A percentile compares a stretch with the other conserved stretches of the same genome.
phyloP scores from a whole-genome alignment of 2,888 invertebrate species.

The Leptopterna dolabrata region DNA sequence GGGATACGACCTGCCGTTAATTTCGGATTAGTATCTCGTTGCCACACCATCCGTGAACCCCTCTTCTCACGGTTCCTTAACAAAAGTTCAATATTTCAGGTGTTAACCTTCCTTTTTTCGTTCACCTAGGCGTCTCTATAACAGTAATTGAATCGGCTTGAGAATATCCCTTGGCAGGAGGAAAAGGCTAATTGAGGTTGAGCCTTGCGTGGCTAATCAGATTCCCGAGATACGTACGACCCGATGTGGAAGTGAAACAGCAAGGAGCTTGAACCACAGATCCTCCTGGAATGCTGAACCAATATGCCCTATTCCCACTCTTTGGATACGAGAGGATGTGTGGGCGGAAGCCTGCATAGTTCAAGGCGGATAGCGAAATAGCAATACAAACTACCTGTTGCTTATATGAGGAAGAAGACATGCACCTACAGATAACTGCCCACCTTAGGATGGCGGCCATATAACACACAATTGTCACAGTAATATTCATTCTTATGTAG shows the following conservation, averaged over 20 bases:
- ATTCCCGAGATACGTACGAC: conserved; percentile 6
- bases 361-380: neutral
- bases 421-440: neutral
- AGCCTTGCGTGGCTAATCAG: conserved; percentile 47
- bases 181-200: conserved; percentile 40
- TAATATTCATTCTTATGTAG: too few relatives aligned
- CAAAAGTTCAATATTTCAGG: conserved; percentile 47
- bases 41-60: conserved; percentile 20
- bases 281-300: neutral
- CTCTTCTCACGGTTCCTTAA: conserved; percentile 40
- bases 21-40: conserved; percentile 28
- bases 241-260: neutral
- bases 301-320: neutral
- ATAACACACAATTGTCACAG: too few relatives aligned
- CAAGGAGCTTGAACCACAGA: neutral
- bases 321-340: neutral
- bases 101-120: conserved; percentile 35
- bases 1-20: neutral
- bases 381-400: neutral
- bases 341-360: neutral
- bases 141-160: conserved; percentile 23
- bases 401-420: neutral
- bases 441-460: too few relatives aligned
- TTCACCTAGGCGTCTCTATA: neutral
- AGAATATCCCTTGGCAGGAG: conserved; percentile 30